Evolutionary conservation across 2,797 vertebrate species (phyloP).

Genomic region (Acanthurus leucopareius): DNA sequence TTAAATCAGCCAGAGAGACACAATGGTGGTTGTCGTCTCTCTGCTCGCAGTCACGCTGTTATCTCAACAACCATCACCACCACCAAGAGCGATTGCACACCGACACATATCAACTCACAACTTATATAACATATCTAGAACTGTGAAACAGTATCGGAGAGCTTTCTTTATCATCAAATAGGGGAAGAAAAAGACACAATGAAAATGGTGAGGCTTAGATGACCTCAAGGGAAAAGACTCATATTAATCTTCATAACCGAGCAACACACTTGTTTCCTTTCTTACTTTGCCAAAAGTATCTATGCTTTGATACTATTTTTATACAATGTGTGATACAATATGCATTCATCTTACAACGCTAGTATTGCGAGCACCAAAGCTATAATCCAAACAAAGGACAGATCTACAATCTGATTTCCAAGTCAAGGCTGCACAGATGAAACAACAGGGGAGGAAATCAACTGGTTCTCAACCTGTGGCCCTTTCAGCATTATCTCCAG

Average conservation of each 20-base stretch:
- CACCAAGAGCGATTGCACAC: constrained; percentile 11
- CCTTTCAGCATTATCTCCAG: no score
- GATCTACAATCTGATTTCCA: no score
- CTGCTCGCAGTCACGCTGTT: neutral
- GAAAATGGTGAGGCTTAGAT: constrained; percentile 36
- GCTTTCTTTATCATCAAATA: constrained; percentile 40
- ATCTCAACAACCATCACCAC: constrained; percentile 29
- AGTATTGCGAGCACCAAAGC: no score
- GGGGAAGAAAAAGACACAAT: constrained; percentile 22
- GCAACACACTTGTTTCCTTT: constrained; percentile 16
- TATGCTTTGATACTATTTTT: no score
- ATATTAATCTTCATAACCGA: constrained; percentile 30
- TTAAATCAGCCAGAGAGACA: constrained; percentile 32
- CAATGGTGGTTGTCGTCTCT: neutral
- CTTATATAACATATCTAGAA: constrained; percentile 29
- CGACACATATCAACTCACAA: constrained; percentile 26
- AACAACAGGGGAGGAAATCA: no score
- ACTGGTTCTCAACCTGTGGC: no score
- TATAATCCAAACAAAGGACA: no score
- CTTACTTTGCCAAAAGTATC: no score
- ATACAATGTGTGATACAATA: no score
- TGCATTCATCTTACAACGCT: no score
- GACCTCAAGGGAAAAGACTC: constrained; percentile 36
- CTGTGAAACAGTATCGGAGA: constrained; percentile 2
- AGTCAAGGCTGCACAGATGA: no score